Base-by-base conservation (phyloP, 2,888 invertebrate species). In the Dryocosmus kuriphilus region DNA sequence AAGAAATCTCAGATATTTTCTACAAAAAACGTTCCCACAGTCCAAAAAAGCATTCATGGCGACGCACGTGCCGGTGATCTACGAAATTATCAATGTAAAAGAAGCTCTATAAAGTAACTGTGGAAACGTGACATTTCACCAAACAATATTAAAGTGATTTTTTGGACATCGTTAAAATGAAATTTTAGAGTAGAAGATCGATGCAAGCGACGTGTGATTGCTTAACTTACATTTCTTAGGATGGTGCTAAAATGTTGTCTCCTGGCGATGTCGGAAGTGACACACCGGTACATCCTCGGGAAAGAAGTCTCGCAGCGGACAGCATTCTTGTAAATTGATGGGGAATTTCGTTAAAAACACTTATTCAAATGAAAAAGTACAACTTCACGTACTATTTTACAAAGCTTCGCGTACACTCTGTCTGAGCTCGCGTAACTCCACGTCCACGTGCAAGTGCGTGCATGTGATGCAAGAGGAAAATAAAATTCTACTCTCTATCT, bases 191-290 rank as follows among this genome's bases (percentile, higher is more conserved):
- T 6, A 19, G 27, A 22, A 51, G 30, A 5, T n/a, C 1, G 0
- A 71, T 24, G 0, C n/a, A 71, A 51, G 27, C 27, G 16, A 4
- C 16, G 46, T 30, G 11, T 51, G 19, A 71, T 30, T 11, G 2
- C 6, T 24, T 90, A 88, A 94, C 95, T 94, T 93, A 95, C 95
- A 92, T 93, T 94, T 93, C 93, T 94, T 77, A 95, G 91, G 85
- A 95, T 92, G 82, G 94, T 93, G 80, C 94, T 94, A 90, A 95
- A 95, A 90, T 94, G 94, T 88, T 94, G 93, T 86, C 93, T 93
- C 84, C 93, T 93, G 81, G 93, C 92, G 80, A 94, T 87, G 82
- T 95, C 94, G 81, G 93, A 91, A 77, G 92, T 92, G 38, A 94
- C 89, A 94, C 89, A 88, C 93, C 94, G 80, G 93, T 93, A 86